These are phyloP conservation scores for Drosophila insularis DNA, from an alignment of 1,140 invertebrate genomes.

Conservation along the genomic window DNA sequence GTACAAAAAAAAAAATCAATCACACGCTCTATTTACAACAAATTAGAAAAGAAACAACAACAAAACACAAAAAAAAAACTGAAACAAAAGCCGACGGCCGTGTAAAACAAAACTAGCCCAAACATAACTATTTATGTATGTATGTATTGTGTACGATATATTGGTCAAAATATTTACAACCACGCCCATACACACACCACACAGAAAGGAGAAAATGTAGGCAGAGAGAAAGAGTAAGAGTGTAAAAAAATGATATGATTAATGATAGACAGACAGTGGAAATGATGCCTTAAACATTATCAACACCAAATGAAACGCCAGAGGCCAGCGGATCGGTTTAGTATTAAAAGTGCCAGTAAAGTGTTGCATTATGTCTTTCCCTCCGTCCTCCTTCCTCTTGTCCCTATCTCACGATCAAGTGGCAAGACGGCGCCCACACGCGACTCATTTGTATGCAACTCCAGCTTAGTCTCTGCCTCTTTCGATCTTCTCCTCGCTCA, in stretches of 20 bases:
- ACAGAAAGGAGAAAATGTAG: not conserved
- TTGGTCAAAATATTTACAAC: conserved; percentile 78
- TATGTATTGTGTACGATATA: conserved; percentile 47
- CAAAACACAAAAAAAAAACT: conserved; percentile 52
- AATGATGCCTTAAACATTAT: conserved; percentile 56
- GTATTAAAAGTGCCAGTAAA: conserved; percentile 13
- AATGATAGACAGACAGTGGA: conserved; percentile 49
- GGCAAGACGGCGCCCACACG: conserved; percentile 73
- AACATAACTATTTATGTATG: not conserved
- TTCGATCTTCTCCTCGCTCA: conserved; percentile 28
- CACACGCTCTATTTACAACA: conserved; percentile 78
- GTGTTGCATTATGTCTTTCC: conserved; percentile 38
- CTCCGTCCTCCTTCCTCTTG: conserved; percentile 18
- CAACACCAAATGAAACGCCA: conserved; percentile 33
- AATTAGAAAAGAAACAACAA: conserved; percentile 63
- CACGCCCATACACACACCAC: conserved; percentile 29
- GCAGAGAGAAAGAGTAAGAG: not conserved
- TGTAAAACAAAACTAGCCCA: conserved; percentile 55
- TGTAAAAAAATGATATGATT: conserved; percentile 41
- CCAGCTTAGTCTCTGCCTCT: conserved; percentile 27
- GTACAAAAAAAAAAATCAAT: conserved; percentile 48
- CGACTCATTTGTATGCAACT: conserved; percentile 68
- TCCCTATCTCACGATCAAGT: conserved; percentile 33
- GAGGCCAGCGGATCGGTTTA: not conserved
- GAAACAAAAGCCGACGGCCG: conserved; percentile 53